Conservation (phyloP, 2,113 vertebrate genomes). For the Rhinolophus sinicus region DNA sequence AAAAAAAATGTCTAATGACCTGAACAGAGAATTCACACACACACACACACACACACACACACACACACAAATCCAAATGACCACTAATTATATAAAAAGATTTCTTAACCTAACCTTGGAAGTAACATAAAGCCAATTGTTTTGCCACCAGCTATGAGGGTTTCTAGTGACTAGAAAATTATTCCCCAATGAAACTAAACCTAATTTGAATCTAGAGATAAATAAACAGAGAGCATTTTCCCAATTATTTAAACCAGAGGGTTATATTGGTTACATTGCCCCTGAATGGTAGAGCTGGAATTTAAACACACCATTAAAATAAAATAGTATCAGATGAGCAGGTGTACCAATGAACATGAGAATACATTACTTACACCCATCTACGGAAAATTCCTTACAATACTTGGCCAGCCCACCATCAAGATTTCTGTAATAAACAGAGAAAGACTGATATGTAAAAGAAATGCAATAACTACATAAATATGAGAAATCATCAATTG, state of each 20-base stretch:
- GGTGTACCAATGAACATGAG: background rate
- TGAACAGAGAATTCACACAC: background rate
- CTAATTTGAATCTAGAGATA: constrained; percentile 39
- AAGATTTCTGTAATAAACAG: background rate
- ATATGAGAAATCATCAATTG: constrained; percentile 22
- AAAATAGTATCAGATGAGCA: background rate
- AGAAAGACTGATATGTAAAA: constrained; percentile 9
- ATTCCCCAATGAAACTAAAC: constrained; percentile 14
- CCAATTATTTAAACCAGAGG: background rate
- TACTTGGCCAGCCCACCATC: background rate
- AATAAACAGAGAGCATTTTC: background rate
- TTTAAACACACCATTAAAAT: background rate
- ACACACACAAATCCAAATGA: background rate
- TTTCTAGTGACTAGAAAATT: constrained; percentile 27
- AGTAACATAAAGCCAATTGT: background rate
- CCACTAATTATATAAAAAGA: constrained; percentile 22
- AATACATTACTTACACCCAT: background rate
- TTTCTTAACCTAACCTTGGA: constrained; percentile 24
- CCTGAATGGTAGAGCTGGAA: background rate
- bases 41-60: no score
- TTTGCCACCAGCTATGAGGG: background rate
- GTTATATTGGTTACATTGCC: background rate
- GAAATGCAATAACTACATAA: background rate
- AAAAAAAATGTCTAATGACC: background rate
- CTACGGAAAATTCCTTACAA: background rate